Evolutionary conservation across 2,888 invertebrate species (phyloP), one percentile per base, ranked within the genome.

Genomic region (Argyra leucocephala): DNA sequence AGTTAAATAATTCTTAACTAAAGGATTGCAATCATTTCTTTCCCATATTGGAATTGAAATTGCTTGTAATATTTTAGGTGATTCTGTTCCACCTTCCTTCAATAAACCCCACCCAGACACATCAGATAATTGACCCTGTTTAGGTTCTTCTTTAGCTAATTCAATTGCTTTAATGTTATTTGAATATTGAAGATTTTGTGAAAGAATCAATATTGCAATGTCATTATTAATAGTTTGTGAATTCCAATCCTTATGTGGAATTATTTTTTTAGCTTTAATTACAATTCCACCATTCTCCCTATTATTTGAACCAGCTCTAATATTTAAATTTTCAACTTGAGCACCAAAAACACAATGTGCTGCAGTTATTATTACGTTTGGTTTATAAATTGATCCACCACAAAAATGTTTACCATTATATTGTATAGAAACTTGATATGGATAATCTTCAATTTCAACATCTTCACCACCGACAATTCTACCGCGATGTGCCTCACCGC

Each of bases 81-180:
- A n/a, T 31, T 9, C 15, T 24, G n/a, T 6, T 5, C 26, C 61
- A 31, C 31, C 61, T 18, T 31, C 24, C 31, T 26, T 9, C 31
- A 61, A 9, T 26, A 21, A n/a, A n/a, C 61, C 61, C 61, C 61
- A 61, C 1, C 61, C 61, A 5, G 26, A 31, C 4, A 61, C 31
- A 26, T 18, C 18, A 21, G 26, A 26, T 9, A 24, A 18, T 31
- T 31, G 7, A n/a, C 61, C 61, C 18, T 57, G 57, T 37, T 26
- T 48, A 10, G 64, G 12, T 57, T 36, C 21, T 37, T 59, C 61
- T 18, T 70, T 74, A 3, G 62, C 21, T 22, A 62, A 37, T 62
- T 62, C 36, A 7, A 31, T 24, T 37, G 62, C 22, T 62, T 62
- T 21, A 62, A 62, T 62, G 10, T 36, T 37, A 62, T 62, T 37